Evolutionary conservation across 2,797 vertebrate genomes (phyloP), one percentile per base, ranked within the genome.

Genomic region (Harpagifer antarcticus): DNA sequence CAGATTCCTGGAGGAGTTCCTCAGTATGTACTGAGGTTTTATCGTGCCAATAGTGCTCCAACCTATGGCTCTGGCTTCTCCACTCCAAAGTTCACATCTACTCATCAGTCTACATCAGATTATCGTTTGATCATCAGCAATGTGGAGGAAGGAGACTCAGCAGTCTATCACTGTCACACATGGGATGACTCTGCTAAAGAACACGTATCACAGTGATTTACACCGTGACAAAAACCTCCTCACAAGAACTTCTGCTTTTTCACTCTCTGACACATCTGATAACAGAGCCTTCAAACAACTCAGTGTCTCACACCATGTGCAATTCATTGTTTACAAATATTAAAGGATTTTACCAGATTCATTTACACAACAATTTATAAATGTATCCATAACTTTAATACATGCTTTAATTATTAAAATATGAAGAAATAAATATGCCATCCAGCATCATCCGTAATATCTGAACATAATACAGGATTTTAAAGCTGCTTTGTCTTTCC

Each of bases 201-300:
- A 33, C 0, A 0, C 0, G 60, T 79, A 83, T 79, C 88, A 90
- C 87, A 82, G 57, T 86, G 79, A 88, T 83, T 81, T 19, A 84
- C 69, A 61, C 20, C 67, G 57, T 82, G 79, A 89, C 72, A 86
- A 91, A 88, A 89, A 90, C 81, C 78, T 86, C 66, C 19, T 62
- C 42, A 58, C 45, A 16, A 10, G 2, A 3, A 83, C 82, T 87
- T 80, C 68, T 79, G 65, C 74, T 85, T 79, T 52, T 47, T 56
- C 3, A 67, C 20, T 1, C 5, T 45, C 17, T 45, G 42, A 33
- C 9, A 37, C 16, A 37, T 56, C 31, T 33, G 31, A 33, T 33
- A 33, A 33, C 31, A 33, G 31, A 33, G 31, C 31, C 31, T 6
- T 33, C 31, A 0, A 33, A 33, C n/a, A 33, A 5, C 5, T 33